Evolutionary conservation across 2,113 vertebrate genomes (phyloP).

Genomic region (Lates calcarifer): DNA sequence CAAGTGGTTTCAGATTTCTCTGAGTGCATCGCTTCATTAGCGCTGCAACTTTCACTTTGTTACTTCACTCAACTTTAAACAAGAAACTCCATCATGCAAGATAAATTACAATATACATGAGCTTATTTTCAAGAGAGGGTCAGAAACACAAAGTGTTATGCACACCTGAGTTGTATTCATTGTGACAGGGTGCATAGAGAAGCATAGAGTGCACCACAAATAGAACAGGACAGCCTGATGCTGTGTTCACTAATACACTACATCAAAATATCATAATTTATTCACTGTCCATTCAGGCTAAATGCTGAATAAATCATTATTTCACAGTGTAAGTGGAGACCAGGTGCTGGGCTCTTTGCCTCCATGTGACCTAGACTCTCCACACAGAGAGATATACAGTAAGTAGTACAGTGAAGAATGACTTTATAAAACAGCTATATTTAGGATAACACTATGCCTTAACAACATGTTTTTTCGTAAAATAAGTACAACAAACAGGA

Average conservation of each 20-base stretch:
- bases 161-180: slow-evolving; percentile 10
- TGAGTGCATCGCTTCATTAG: slow-evolving; percentile 6
- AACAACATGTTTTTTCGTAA: too few relatives aligned
- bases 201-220: slow-evolving; percentile 3
- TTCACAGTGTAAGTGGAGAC: slow-evolving; percentile 22
- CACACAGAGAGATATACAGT: neutral
- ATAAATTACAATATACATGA: neutral
- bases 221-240: slow-evolving; percentile 8
- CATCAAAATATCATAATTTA: slow-evolving; percentile 62
- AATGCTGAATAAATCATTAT: slow-evolving; percentile 65
- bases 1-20: slow-evolving; percentile 15
- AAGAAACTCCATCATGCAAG: neutral
- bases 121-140: neutral
- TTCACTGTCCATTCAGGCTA: slow-evolving; percentile 57
- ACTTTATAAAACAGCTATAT: too few relatives aligned
- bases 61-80: neutral
- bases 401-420: neutral
- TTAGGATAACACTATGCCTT: too few relatives aligned
- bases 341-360: neutral
- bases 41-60: slow-evolving; percentile 15
- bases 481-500: too few relatives aligned
- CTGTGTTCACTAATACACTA: slow-evolving; percentile 30
- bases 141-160: neutral
- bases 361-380: slow-evolving; percentile 46
- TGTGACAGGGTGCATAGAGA: slow-evolving; percentile 24